phyloP scores from a whole-genome alignment of 1,140 invertebrate species.

The Drosophila kepulauana region DNA sequence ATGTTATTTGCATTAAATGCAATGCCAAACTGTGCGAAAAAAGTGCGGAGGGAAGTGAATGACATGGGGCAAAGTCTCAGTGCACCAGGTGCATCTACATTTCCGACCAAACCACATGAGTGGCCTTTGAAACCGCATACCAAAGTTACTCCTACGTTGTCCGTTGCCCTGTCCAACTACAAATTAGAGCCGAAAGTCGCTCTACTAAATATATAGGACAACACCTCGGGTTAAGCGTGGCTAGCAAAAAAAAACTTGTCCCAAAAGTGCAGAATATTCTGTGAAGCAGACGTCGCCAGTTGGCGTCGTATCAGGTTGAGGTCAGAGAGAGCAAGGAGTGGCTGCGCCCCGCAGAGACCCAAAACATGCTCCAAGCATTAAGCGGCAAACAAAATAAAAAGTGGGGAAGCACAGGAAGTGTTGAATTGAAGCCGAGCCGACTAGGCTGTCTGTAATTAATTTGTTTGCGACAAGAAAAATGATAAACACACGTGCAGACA shows the following conservation, averaged over 20 bases:
- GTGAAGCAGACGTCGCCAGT: conserved; percentile 15
- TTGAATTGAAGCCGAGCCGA: conserved; percentile 5
- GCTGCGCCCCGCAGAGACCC: conserved; percentile 45
- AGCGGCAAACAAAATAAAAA: conserved; percentile 23
- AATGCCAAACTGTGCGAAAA: neutral
- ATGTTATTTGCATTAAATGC: conserved; percentile 39
- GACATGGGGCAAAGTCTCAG: conserved; percentile 3
- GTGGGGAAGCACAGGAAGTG: neutral
- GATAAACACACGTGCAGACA: conserved; percentile 16
- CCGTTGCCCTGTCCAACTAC: conserved; percentile 12
- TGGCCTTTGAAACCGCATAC: conserved; percentile 51
- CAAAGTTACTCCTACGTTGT: neutral
- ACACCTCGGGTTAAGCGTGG: conserved; percentile 12
- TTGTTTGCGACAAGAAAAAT: conserved; percentile 37
- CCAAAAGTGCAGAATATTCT: conserved; percentile 40
- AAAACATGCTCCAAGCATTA: conserved; percentile 34
- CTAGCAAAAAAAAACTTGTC: conserved; percentile 19
- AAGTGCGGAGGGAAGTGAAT: neutral
- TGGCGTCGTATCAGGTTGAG: conserved; percentile 33
- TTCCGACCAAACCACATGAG: conserved; percentile 1
- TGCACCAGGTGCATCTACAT: conserved; percentile 12
- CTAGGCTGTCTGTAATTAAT: conserved; percentile 45
- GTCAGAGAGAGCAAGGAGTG: conserved; percentile 25
- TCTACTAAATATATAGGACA: conserved; percentile 22
- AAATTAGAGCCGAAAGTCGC: conserved; percentile 48